phyloP scores from a whole-genome alignment of 2,113 vertebrate species.

The Nettapus auritus region DNA sequence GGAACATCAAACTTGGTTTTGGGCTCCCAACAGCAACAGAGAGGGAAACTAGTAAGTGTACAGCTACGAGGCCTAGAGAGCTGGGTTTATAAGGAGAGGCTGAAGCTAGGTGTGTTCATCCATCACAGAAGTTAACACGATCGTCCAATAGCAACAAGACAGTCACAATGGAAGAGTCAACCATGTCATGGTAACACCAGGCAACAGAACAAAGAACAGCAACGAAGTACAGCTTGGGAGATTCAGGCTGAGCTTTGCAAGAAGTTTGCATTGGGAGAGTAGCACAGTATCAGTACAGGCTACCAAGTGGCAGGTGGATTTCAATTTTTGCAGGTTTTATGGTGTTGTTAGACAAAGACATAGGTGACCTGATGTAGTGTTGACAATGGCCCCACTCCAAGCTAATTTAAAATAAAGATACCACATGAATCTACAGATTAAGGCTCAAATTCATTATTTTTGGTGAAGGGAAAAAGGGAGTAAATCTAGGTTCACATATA shows the following conservation, averaged over 20 bases:
- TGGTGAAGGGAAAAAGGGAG: neutral
- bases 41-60: neutral
- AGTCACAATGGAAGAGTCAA: neutral
- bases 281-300: fast-evolving
- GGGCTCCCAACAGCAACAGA: neutral
- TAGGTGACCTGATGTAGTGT: neutral
- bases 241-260: neutral
- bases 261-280: neutral
- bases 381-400: neutral
- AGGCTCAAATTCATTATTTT: neutral
- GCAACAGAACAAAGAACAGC: neutral
- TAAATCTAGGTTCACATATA: neutral
- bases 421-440: neutral
- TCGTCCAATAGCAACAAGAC: neutral
- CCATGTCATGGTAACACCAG: neutral
- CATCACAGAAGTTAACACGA: neutral
- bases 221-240: neutral
- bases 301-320: neutral
- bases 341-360: neutral
- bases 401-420: neutral
- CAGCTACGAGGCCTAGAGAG: neutral
- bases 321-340: neutral
- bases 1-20: neutral
- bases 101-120: neutral
- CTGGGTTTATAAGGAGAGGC: neutral